These are phyloP conservation scores for Caenorhabditis sinica DNA, from an alignment of 2,888 invertebrate genomes.

Conservation along the genomic window DNA sequence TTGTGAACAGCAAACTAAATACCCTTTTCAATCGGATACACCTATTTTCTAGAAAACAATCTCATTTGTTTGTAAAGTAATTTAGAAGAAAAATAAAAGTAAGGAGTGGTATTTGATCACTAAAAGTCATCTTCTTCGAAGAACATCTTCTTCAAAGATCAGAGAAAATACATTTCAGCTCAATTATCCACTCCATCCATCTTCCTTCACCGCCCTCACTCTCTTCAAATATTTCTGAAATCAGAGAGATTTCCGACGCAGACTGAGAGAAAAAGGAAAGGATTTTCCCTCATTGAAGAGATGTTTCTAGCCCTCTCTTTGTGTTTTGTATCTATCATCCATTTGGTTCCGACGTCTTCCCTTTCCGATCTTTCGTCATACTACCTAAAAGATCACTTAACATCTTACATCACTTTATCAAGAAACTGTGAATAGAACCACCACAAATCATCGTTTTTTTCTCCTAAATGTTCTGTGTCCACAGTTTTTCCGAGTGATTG, in stretches of 20 bases:
- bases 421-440: conserved; percentile 22
- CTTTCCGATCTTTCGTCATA: conserved; percentile 45
- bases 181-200: conserved; percentile 33
- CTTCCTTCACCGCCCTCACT: conserved; percentile 12
- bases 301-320: conserved; percentile 20
- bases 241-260: conserved; percentile 25
- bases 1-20: conserved; percentile 15
- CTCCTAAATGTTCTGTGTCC: conserved; percentile 23
- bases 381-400: conserved; percentile 56
- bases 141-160: conserved; percentile 25
- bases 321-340: conserved; percentile 49
- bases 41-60: conserved; percentile 27
- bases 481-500: conserved; percentile 48
- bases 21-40: neutral
- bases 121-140: conserved; percentile 27
- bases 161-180: conserved; percentile 31
- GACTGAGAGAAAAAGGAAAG: conserved; percentile 5
- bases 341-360: conserved; percentile 43
- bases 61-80: conserved; percentile 35
- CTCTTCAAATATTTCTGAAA: conserved; percentile 29
- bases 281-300: conserved; percentile 16
- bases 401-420: conserved; percentile 58
- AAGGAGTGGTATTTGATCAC: conserved; percentile 36
- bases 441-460: conserved; percentile 55
- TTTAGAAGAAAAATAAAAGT: conserved; percentile 39